Percentiles rank a stretch among this genome's conserved stretches.
These are phyloP conservation scores for Mus spretus DNA, from an alignment of 2,797 vertebrate species.

Conservation along the genomic window DNA sequence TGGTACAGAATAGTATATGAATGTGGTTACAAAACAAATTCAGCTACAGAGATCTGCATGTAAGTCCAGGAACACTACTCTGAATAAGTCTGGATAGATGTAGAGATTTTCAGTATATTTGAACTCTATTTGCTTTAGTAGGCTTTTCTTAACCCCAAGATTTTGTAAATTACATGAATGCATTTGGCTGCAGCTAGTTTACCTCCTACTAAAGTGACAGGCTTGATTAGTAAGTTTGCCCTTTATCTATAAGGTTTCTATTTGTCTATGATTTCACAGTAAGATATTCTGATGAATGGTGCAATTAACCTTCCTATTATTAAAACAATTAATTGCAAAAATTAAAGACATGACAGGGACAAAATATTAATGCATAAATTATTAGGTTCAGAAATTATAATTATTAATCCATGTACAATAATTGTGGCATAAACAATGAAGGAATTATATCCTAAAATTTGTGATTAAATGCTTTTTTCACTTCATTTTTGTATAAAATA, in stretches of 20 bases:
- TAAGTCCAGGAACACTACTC: neutral
- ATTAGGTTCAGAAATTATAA: constrained; percentile 88
- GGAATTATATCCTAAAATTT: constrained; percentile 83
- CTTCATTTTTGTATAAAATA: constrained; percentile 75
- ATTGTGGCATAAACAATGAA: constrained; percentile 87
- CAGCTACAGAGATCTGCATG: neutral
- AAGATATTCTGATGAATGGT: constrained; percentile 88
- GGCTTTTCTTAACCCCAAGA: constrained; percentile 23
- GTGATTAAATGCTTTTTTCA: constrained; percentile 79
- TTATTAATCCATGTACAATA: constrained; percentile 87
- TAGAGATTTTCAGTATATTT: constrained; percentile 46
- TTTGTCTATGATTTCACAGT: constrained; percentile 86
- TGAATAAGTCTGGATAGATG: neutral
- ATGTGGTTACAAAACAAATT: neutral
- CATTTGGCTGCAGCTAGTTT: constrained; percentile 43
- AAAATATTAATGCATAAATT: constrained; percentile 90
- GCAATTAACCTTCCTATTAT: constrained; percentile 90
- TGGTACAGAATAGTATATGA: neutral
- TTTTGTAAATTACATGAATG: constrained; percentile 66
- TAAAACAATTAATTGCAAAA: constrained; percentile 90
- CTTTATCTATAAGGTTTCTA: constrained; percentile 87
- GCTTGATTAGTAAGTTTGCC: constrained; percentile 82
- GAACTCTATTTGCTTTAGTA: constrained; percentile 1
- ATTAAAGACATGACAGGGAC: constrained; percentile 88
- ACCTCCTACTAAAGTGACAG: constrained; percentile 81